Percentiles rank a stretch among this genome's conserved stretches.
phyloP scores from a whole-genome alignment of 2,797 vertebrate genomes.

The Margarornis squamiger region DNA sequence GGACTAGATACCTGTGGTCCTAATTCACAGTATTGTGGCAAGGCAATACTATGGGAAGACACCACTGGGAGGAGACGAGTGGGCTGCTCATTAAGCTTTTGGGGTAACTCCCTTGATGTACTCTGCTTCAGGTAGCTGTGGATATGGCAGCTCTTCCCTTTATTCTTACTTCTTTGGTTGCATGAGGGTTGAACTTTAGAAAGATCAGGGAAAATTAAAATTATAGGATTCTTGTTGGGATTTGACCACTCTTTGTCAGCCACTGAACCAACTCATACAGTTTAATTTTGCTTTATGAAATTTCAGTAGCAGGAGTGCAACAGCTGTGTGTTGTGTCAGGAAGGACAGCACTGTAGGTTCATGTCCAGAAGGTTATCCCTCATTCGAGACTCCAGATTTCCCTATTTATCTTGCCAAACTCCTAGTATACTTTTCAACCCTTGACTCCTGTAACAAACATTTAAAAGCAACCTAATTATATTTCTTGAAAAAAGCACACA shows the following conservation, averaged over 20 bases:
- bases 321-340: neutral
- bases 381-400: neutral
- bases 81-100: neutral
- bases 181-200: neutral
- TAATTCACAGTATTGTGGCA: neutral
- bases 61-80: neutral
- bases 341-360: neutral
- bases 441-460: neutral
- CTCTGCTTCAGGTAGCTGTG: neutral
- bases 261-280: neutral
- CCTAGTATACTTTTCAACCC: neutral
- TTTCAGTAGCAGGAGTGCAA: neutral
- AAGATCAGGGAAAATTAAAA: neutral
- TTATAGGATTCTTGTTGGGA: fast-evolving
- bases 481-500: neutral
- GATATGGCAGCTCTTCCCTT: neutral
- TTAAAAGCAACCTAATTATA: neutral
- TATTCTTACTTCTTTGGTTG: neutral
- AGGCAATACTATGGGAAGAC: neutral
- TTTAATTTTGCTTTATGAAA: neutral
- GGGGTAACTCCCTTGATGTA: neutral
- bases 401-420: neutral
- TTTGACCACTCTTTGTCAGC: neutral
- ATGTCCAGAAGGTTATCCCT: neutral
- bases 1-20: neutral